phyloP scores from a whole-genome alignment of 2,797 vertebrate genomes.

The Danio albolineatus region DNA sequence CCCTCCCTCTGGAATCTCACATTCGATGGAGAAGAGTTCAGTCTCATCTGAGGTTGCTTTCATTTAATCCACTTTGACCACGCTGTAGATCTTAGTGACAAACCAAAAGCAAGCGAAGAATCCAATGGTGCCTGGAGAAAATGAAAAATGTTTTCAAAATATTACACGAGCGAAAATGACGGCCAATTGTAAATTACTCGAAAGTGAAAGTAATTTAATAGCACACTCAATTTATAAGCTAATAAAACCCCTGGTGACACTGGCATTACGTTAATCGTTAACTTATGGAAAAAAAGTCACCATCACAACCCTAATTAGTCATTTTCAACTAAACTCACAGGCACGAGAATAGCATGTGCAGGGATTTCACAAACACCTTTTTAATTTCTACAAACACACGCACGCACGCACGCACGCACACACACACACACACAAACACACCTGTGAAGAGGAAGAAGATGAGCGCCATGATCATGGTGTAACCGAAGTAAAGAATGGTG shows the following conservation, averaged over 20 bases:
- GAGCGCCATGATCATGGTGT: slow-evolving; percentile 95
- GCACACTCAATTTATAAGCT: too few relatives aligned
- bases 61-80: slow-evolving; percentile 93
- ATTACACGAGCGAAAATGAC: too few relatives aligned
- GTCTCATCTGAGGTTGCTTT: slow-evolving; percentile 25
- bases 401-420: slow-evolving; percentile 77
- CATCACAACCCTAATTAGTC: too few relatives aligned
- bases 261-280: too few relatives aligned
- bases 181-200: too few relatives aligned
- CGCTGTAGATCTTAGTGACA: slow-evolving; percentile 97
- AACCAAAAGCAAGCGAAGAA: slow-evolving; percentile 99
- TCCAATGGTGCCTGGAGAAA: slow-evolving; percentile 87
- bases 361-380: background rate
- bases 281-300: too few relatives aligned
- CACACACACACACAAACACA: slow-evolving; percentile 61
- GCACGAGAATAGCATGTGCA: background rate
- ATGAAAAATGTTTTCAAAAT: background rate
- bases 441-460: slow-evolving; percentile 97
- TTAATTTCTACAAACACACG: slow-evolving; percentile 35
- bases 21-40: slow-evolving; percentile 29
- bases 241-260: too few relatives aligned
- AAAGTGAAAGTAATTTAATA: too few relatives aligned
- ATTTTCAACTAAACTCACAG: too few relatives aligned
- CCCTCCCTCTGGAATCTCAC: slow-evolving; percentile 31
- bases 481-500: slow-evolving; percentile 93